Evolutionary conservation across 2,113 vertebrate species (phyloP), one percentile per base, ranked within the genome.

Genomic region (Oostethus manadensis): DNA sequence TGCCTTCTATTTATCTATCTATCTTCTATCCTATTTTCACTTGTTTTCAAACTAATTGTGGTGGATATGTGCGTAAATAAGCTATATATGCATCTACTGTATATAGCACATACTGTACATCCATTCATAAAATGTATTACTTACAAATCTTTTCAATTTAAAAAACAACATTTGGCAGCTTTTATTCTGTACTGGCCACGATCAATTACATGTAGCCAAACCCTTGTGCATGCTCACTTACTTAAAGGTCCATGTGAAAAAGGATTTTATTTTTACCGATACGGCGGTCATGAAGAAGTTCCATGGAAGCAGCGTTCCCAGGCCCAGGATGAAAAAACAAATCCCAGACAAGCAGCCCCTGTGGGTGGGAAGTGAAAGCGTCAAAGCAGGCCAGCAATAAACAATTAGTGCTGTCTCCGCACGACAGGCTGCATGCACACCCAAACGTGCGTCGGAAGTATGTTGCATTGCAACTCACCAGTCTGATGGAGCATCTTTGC

Each of bases 201-300:
- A n/a, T n/a, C n/a, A n/a, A n/a, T n/a, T n/a, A n/a, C n/a, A n/a
- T n/a, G n/a, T n/a, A n/a, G n/a, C n/a, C n/a, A n/a, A n/a, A n/a
- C n/a, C n/a, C n/a, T n/a, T n/a, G n/a, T n/a, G n/a, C n/a, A n/a
- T n/a, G n/a, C n/a, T n/a, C n/a, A n/a, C n/a, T n/a, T n/a, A n/a
- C n/a, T 47, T 4, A 10, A 11, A 26, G 23, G 23, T 17, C n/a
- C 16, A 33, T 13, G 5, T 8, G 18, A 55, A 29, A 13, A 11
- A 8, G 20, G 16, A 44, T 64, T 58, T 48, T 17, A 23, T 40
- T 68, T 78, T 89, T 87, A 95, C 93, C 90, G 87, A 71, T 60
- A 90, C 92, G 15, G 93, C 93, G 0, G 92, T 94, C 86, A 93
- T 93, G 86, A 95, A 95, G 84, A 96, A 96, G 77, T 94, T 96